Percentiles rank a stretch among this genome's conserved stretches.
phyloP scores from a whole-genome alignment of 2,113 vertebrate species.

The Elgaria multicarinata region DNA sequence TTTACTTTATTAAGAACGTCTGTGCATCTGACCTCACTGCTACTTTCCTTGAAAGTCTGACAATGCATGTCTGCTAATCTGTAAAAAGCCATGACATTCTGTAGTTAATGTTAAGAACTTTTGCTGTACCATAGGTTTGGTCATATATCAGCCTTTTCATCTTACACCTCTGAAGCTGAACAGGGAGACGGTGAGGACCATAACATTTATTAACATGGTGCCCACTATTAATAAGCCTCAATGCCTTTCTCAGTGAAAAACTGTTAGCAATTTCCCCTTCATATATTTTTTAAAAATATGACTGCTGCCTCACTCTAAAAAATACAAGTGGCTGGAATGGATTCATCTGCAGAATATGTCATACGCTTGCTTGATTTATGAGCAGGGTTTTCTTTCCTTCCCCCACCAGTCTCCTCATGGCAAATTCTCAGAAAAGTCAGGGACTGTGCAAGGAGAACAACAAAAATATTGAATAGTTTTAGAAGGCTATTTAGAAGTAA shows the following conservation, averaged over 20 bases:
- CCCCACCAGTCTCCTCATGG: background rate
- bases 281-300: slow-evolving; percentile 4
- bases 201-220: slow-evolving; percentile 23
- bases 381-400: background rate
- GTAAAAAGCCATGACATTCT: background rate
- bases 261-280: slow-evolving; percentile 17
- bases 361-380: slow-evolving; percentile 22
- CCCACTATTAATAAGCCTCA: slow-evolving; percentile 25
- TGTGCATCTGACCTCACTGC: slow-evolving; percentile 1
- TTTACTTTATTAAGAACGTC: slow-evolving; percentile 36
- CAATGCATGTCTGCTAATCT: slow-evolving; percentile 30
- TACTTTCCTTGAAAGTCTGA: background rate
- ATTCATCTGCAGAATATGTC: background rate
- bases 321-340: background rate
- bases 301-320: slow-evolving; percentile 4
- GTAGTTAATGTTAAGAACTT: slow-evolving; percentile 31
- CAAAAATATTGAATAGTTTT: accelerated
- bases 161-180: background rate
- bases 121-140: slow-evolving; percentile 13
- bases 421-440: background rate
- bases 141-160: slow-evolving; percentile 32
- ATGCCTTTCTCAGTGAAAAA: slow-evolving; percentile 22
- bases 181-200: background rate
- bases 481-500: slow-evolving; percentile 25
- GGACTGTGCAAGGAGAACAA: background rate